Evolutionary conservation across 2,113 vertebrate species (phyloP).

Genomic region (Hydrochoerus hydrochaeris): DNA sequence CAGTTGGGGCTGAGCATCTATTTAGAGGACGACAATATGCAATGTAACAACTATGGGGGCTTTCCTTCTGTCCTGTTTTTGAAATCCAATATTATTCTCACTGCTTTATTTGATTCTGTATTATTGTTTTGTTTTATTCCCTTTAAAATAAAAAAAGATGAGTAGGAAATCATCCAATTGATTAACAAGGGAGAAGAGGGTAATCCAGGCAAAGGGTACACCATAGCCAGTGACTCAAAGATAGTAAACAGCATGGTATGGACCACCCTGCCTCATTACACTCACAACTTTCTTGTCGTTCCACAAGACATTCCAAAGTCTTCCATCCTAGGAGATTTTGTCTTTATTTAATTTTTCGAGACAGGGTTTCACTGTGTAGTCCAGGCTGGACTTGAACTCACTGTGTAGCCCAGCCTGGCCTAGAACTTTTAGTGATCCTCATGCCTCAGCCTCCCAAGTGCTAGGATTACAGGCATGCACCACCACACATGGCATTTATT

Average conservation of each 20-base stretch:
- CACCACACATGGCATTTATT: neutral
- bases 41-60: too few relatives aligned
- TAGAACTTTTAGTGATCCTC: neutral
- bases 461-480: neutral
- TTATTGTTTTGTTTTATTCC: too few relatives aligned
- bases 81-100: too few relatives aligned
- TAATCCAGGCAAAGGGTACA: slow-evolving; percentile 18
- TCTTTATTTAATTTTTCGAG: neutral
- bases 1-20: too few relatives aligned
- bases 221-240: neutral
- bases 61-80: too few relatives aligned
- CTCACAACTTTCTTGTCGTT: neutral
- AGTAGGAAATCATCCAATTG: neutral
- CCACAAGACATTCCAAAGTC: neutral
- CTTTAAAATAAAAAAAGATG: neutral
- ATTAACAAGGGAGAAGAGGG: neutral
- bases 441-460: neutral
- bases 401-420: neutral
- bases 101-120: too few relatives aligned
- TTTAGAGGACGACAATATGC: too few relatives aligned
- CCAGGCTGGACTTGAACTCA: neutral
- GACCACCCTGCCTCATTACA: neutral
- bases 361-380: neutral
- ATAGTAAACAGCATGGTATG: neutral
- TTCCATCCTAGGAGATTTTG: neutral